phyloP scores from a whole-genome alignment of 2,888 invertebrate genomes.

The Deilephila porcellus region DNA sequence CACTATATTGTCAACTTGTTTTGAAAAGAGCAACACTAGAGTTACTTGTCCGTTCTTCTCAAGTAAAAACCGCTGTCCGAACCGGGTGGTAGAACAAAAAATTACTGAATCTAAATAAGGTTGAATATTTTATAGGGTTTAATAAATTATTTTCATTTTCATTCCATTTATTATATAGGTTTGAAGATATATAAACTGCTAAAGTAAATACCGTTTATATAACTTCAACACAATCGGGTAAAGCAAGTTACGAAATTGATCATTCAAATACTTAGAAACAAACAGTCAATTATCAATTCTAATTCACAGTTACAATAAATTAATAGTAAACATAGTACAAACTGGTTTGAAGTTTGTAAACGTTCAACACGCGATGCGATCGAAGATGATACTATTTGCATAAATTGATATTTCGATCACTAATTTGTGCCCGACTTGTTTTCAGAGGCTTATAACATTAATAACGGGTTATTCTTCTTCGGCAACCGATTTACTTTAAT shows the following conservation, averaged over 20 bases:
- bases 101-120: too few relatives aligned
- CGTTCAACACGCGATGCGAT: neutral
- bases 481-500: neutral
- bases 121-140: too few relatives aligned
- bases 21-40: too few relatives aligned
- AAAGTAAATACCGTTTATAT: too few relatives aligned
- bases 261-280: neutral
- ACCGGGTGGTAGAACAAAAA: too few relatives aligned
- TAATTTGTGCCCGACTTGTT: constrained; percentile 7
- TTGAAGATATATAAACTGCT: too few relatives aligned
- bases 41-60: too few relatives aligned
- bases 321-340: constrained; percentile 14
- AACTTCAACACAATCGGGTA: neutral
- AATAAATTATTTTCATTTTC: too few relatives aligned
- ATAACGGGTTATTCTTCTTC: constrained; percentile 8
- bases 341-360: neutral
- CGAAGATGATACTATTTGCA: constrained; percentile 19
- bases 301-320: neutral
- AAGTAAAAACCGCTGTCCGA: too few relatives aligned
- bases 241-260: neutral
- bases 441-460: neutral
- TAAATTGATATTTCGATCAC: neutral
- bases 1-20: too few relatives aligned
- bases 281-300: constrained; percentile 7
- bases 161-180: too few relatives aligned